Evolutionary conservation across 1,140 invertebrate species (phyloP).

Genomic region (Platyura marginata): DNA sequence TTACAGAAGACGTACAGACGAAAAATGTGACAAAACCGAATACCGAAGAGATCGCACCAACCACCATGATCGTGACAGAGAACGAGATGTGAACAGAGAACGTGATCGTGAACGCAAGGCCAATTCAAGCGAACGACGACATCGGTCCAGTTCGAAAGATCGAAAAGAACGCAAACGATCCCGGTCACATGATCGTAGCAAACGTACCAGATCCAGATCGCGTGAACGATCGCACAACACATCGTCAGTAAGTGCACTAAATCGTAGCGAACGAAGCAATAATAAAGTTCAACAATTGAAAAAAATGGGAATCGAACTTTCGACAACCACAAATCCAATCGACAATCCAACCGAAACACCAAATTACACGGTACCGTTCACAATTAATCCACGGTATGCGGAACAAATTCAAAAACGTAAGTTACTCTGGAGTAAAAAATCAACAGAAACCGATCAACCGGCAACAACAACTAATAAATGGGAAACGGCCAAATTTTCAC

Average conservation of each 20-base stretch:
- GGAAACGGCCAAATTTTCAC: constrained; percentile 66
- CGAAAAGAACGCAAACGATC: neutral
- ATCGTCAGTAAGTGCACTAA: neutral
- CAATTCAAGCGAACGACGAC: neutral
- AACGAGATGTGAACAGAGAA: neutral
- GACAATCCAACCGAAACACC: constrained; percentile 15
- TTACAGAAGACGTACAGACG: neutral
- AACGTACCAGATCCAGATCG: neutral
- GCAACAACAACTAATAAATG: constrained; percentile 41
- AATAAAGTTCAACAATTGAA: constrained; percentile 28
- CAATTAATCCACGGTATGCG: constrained; percentile 66
- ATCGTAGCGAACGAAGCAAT: constrained; percentile 21
- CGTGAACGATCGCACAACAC: neutral
- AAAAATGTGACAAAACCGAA: neutral
- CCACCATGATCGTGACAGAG: neutral
- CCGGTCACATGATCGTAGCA: neutral
- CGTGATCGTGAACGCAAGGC: neutral
- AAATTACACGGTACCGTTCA: constrained; percentile 54
- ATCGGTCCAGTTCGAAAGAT: neutral
- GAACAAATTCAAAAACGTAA: constrained; percentile 75
- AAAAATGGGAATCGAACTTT: constrained; percentile 21
- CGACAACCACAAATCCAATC: constrained; percentile 7
- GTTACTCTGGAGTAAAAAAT: constrained; percentile 69
- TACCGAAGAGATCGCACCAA: neutral
- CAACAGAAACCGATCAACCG: constrained; percentile 19